Evolutionary conservation across 2,797 vertebrate genomes (phyloP).

Genomic region (Sebastes taczanowskii): DNA sequence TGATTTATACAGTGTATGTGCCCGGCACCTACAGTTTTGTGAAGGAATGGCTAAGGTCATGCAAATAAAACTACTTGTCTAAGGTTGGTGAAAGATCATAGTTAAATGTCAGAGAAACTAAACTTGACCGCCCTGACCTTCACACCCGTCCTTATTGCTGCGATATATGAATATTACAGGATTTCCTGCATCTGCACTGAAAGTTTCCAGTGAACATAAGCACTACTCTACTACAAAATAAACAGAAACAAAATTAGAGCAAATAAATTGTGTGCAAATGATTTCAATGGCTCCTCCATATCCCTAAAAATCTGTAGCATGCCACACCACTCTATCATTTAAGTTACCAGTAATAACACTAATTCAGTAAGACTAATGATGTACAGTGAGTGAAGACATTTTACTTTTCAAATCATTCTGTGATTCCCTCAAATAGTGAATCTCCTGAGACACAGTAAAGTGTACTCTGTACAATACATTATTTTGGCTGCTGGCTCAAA

Average conservation of each 20-base stretch:
- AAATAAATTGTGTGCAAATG: neutral
- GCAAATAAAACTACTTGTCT: neutral
- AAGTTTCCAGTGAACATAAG: neutral
- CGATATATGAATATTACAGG: neutral
- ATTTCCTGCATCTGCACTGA: neutral
- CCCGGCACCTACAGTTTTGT: neutral
- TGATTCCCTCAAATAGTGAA: neutral
- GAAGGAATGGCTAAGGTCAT: neutral
- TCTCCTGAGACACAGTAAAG: neutral
- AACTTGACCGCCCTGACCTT: neutral
- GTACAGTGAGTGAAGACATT: neutral
- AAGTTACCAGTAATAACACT: neutral
- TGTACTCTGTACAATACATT: neutral
- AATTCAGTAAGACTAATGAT: neutral
- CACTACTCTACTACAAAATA: neutral
- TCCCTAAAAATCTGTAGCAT: neutral
- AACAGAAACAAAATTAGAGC: neutral
- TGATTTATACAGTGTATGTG: neutral
- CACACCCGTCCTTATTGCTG: neutral
- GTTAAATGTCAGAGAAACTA: constrained; percentile 8
- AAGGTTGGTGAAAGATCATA: neutral
- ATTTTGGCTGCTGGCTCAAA: neutral
- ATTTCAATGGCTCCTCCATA: neutral
- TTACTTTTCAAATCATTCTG: neutral
- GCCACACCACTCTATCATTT: neutral